Conservation (phyloP, 2,888 invertebrate species). For the Polymixis lichenea region DNA sequence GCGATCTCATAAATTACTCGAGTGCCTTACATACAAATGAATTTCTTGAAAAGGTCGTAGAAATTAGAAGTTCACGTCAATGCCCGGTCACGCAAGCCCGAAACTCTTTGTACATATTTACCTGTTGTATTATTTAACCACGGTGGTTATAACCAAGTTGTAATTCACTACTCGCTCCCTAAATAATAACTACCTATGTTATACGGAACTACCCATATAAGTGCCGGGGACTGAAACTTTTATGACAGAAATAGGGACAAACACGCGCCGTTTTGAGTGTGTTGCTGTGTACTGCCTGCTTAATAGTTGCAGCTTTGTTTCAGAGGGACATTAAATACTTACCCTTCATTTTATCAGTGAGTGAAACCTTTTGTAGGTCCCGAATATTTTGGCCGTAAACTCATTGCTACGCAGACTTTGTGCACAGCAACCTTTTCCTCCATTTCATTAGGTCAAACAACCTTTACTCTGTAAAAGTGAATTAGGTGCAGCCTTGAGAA, state of each 20-base stretch:
- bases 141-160: constrained; percentile 69
- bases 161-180: constrained; percentile 62
- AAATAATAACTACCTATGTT: constrained; percentile 61
- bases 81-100: constrained; percentile 84
- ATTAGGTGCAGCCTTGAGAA: constrained; percentile 62
- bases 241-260: constrained; percentile 63
- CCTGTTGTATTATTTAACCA: constrained; percentile 78
- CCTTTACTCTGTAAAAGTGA: constrained; percentile 53
- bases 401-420: constrained; percentile 18
- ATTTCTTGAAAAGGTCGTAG: constrained; percentile 89
- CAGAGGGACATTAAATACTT: constrained; percentile 22
- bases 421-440: constrained; percentile 15
- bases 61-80: constrained; percentile 87
- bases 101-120: constrained; percentile 82
- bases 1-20: constrained; percentile 83
- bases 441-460: constrained; percentile 58
- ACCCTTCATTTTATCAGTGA: constrained; percentile 42
- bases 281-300: constrained; percentile 27
- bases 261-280: constrained; percentile 54
- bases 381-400: constrained; percentile 26
- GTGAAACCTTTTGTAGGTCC: constrained; percentile 14
- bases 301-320: constrained; percentile 56
- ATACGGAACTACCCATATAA: constrained; percentile 62
- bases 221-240: constrained; percentile 52
- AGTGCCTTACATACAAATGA: constrained; percentile 79